Percentiles rank a stretch among this genome's conserved stretches.
Conservation (phyloP, 2,797 vertebrate genomes). For the Paratrypauchen microcephalus region DNA sequence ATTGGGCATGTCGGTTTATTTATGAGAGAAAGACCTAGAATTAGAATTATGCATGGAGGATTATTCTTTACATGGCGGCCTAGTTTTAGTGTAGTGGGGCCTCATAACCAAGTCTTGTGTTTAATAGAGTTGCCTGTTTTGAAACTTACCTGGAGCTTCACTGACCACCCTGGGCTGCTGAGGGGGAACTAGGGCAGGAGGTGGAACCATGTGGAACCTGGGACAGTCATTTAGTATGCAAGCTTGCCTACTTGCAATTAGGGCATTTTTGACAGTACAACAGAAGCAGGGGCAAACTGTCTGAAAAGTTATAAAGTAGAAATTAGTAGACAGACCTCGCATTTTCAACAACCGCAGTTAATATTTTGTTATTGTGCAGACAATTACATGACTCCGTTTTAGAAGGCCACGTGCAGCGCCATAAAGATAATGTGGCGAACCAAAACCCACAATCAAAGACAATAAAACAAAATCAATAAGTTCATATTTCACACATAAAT, state of each 20-base stretch:
- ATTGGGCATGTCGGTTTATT: not conserved
- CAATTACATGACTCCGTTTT: not conserved
- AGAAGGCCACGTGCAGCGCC: not conserved
- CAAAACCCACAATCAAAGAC: not conserved
- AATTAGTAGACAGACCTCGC: not conserved
- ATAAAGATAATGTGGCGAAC: not conserved
- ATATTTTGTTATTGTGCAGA: not conserved
- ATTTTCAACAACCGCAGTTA: not conserved
- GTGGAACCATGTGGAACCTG: not conserved
- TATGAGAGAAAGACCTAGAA: not conserved
- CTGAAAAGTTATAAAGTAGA: not conserved
- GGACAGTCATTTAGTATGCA: not conserved
- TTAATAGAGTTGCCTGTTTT: not conserved
- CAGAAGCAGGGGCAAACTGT: conserved; percentile 16
- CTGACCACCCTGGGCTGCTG: not conserved
- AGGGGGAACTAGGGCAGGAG: not conserved
- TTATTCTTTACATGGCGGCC: too few relatives aligned
- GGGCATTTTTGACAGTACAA: not conserved
- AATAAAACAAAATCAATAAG: not conserved
- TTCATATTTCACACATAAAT: not conserved
- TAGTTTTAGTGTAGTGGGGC: too few relatives aligned
- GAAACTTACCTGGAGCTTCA: conserved; percentile 26
- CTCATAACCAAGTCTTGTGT: too few relatives aligned
- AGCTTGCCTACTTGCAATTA: rapidly evolving
- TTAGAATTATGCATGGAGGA: too few relatives aligned